Conservation (phyloP, 1,140 invertebrate genomes). For the Gonatopus flavifemur region DNA sequence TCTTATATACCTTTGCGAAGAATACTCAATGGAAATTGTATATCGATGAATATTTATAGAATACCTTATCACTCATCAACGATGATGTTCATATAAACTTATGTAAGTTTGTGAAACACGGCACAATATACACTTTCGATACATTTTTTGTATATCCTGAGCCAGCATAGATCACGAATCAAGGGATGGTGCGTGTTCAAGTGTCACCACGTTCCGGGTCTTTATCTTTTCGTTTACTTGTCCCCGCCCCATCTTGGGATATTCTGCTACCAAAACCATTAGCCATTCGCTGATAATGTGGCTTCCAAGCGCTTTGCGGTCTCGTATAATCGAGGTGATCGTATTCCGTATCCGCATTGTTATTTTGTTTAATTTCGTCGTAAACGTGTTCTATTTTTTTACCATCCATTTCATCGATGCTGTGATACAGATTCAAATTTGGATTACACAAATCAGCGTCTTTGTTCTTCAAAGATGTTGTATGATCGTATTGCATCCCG, state of each 20-base stretch:
- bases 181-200: no score
- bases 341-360: constrained; percentile 71
- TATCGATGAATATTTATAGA: no score
- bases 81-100: no score
- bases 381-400: constrained; percentile 83
- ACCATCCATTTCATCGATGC: constrained; percentile 71
- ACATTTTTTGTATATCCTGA: no score
- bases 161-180: no score
- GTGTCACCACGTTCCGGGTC: constrained; percentile 32
- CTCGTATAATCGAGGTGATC: constrained; percentile 85
- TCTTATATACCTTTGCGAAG: no score
- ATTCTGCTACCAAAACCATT: constrained; percentile 58
- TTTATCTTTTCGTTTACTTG: constrained; percentile 31
- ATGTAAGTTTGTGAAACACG: no score
- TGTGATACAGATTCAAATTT: constrained; percentile 77
- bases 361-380: constrained; percentile 88
- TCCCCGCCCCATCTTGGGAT: constrained; percentile 24
- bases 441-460: constrained; percentile 84
- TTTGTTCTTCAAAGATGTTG: constrained; percentile 71
- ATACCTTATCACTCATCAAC: no score
- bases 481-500: constrained; percentile 61
- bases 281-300: constrained; percentile 80
- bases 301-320: constrained; percentile 76
- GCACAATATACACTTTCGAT: no score
- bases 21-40: no score